These are phyloP conservation scores for Ochropacha duplaris DNA, from an alignment of 2,888 invertebrate species.

Conservation along the genomic window DNA sequence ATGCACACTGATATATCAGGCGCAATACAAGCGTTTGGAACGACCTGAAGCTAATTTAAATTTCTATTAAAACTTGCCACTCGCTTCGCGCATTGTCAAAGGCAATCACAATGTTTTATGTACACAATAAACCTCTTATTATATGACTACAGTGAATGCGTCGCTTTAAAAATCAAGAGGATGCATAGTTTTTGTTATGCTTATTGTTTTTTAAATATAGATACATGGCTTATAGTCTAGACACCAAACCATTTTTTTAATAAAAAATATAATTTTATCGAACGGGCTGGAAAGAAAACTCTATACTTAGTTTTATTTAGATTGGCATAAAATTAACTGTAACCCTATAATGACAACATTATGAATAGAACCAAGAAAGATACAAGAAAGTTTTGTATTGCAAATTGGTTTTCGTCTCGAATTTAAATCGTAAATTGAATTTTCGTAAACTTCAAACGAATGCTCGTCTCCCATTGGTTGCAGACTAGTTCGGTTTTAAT, in stretches of 20 bases:
- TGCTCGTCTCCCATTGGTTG: constrained; percentile 17
- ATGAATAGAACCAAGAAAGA: not conserved
- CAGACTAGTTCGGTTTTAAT: constrained; percentile 36
- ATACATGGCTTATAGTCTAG: too few species aligned
- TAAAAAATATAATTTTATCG: not conserved
- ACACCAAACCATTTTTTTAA: too few species aligned
- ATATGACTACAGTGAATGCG: constrained; percentile 24
- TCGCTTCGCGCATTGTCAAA: constrained; percentile 60
- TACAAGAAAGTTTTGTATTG: not conserved
- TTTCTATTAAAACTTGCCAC: constrained; percentile 79
- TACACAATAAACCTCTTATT: constrained; percentile 45
- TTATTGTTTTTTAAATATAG: too few species aligned
- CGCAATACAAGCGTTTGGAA: constrained; percentile 43
- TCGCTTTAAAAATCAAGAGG: constrained; percentile 7
- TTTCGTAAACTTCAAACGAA: constrained; percentile 33
- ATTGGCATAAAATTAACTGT: not conserved
- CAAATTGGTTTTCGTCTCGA: constrained; percentile 4
- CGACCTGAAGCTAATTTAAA: constrained; percentile 69
- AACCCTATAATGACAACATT: not conserved
- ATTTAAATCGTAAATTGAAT: constrained; percentile 32
- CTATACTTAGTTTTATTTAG: too few species aligned
- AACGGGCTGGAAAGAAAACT: not conserved
- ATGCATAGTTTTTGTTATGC: not conserved
- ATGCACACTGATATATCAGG: constrained; percentile 16
- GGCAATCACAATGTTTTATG: constrained; percentile 69